Base-by-base conservation (phyloP, 2,113 vertebrate genomes). In the Entelurus aequoreus region DNA sequence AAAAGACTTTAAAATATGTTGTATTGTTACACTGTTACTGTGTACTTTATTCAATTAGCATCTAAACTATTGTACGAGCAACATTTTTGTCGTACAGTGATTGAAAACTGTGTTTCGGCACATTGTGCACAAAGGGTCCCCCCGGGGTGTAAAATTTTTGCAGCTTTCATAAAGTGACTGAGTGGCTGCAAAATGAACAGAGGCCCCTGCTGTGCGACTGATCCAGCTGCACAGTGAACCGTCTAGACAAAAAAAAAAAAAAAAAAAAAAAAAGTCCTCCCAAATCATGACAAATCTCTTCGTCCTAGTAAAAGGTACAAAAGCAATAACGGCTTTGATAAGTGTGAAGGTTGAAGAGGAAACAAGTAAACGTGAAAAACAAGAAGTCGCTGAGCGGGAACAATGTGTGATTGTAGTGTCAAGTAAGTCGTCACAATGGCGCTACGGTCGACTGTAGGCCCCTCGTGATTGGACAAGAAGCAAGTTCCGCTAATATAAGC, bases 201-300 rank as follows among this genome's bases (percentile, higher is more conserved):
- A 48, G 13, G 60, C 62, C 63, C 60, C 54, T 53, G 61, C 68
- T 71, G 62, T 64, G 61, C 21, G 35, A 75, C 64, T 13, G 28
- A 35, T 76, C 57, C 62, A 48, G 35, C 48, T 69, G 56, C 54
- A 70, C 47, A 81, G 60, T 15, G 16, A 1, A 28, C 51, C 14
- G 80, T 86, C 82, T 83, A 81, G 85, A 88, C 80, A 73, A 68
- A 61, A 63, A 19, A 19, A 69, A 80, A 58, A 68, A 61, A 63
- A 61, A 63, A 69, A 80, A 58, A 74, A 71, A 79, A 78, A 76
- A 69, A 72, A 70, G 64, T 84, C 82, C 75, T 73, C 62, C 78
- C 67, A 84, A 85, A 86, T 86, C 77, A 58, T 80, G 84, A 89
- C 81, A 83, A 86, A 90, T 88, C 76, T 81, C 75, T 84, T 85